Evolutionary conservation across 1,140 invertebrate species (phyloP).

Genomic region (Phenacoccus solenopsis): DNA sequence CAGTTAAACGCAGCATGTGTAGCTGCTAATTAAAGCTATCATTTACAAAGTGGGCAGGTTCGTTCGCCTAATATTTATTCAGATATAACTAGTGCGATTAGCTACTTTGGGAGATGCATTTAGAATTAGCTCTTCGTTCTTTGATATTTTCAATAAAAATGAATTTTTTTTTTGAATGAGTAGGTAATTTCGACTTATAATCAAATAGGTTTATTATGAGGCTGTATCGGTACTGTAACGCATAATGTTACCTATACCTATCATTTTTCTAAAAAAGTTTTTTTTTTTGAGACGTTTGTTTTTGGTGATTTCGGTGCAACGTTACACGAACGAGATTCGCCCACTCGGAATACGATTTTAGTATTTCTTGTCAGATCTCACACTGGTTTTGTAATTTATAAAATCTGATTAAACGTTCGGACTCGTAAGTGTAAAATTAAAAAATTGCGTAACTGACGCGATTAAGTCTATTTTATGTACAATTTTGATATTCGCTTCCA

Average conservation of each 20-base stretch:
- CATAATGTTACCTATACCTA: too few relatives aligned
- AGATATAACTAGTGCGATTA: not conserved
- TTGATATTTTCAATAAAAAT: too few relatives aligned
- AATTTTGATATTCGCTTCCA: not conserved
- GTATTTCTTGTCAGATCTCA: not conserved
- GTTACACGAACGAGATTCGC: too few relatives aligned
- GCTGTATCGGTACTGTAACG: too few relatives aligned
- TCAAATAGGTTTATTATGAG: too few relatives aligned
- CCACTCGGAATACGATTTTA: not conserved
- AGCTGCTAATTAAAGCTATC: not conserved
- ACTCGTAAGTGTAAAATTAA: not conserved
- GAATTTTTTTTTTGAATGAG: too few relatives aligned
- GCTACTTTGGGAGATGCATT: not conserved
- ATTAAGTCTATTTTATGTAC: not conserved
- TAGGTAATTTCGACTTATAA: too few relatives aligned
- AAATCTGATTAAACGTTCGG: not conserved
- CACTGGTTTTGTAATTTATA: not conserved
- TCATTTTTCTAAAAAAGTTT: not conserved
- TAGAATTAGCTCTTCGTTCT: too few relatives aligned
- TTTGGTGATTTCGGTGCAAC: too few relatives aligned
- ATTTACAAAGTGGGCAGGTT: not conserved
- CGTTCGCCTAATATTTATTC: not conserved
- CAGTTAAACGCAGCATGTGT: not conserved
- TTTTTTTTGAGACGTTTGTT: not conserved
- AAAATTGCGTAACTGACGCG: not conserved